Evolutionary conservation across 2,888 invertebrate genomes (phyloP).

Genomic region (Leptinotarsa tumamoca): DNA sequence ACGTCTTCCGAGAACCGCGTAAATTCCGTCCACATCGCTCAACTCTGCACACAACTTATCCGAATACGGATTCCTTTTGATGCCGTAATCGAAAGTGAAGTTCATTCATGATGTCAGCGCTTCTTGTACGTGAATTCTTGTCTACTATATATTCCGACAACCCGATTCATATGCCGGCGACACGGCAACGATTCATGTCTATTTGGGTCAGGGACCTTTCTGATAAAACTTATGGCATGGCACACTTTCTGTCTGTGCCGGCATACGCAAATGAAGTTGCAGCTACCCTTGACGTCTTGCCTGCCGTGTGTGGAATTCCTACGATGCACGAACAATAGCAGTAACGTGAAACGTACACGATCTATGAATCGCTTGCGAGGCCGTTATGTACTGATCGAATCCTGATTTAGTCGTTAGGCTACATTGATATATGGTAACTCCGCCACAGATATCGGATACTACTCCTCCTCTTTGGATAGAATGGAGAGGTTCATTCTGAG

Average conservation of each 20-base stretch:
- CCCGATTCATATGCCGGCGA: slow-evolving; percentile 48
- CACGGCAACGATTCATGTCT: slow-evolving; percentile 48
- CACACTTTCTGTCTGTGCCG: slow-evolving; percentile 41
- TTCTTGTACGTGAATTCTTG: slow-evolving; percentile 48
- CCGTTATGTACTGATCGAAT: slow-evolving; percentile 17
- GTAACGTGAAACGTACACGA: slow-evolving; percentile 36
- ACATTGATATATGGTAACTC: background rate
- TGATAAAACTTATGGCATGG: slow-evolving; percentile 52
- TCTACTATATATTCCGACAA: slow-evolving; percentile 45
- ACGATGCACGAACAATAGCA: slow-evolving; percentile 31
- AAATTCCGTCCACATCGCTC: slow-evolving; percentile 23
- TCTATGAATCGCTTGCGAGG: slow-evolving; percentile 25
- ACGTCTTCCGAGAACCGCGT: slow-evolving; percentile 26
- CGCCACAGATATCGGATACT: background rate
- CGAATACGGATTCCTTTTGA: slow-evolving; percentile 54
- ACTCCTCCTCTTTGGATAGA: background rate
- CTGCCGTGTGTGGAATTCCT: slow-evolving; percentile 34
- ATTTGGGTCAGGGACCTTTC: slow-evolving; percentile 56
- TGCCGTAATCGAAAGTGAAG: slow-evolving; percentile 52
- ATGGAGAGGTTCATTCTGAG: background rate
- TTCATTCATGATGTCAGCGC: slow-evolving; percentile 50
- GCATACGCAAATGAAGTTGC: slow-evolving; percentile 44
- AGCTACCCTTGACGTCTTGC: slow-evolving; percentile 32
- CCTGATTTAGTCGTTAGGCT: slow-evolving; percentile 4
- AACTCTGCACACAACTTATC: slow-evolving; percentile 44